These are phyloP conservation scores for Megaceryle torquata DNA, from an alignment of 2,113 vertebrate genomes.

Conservation along the genomic window DNA sequence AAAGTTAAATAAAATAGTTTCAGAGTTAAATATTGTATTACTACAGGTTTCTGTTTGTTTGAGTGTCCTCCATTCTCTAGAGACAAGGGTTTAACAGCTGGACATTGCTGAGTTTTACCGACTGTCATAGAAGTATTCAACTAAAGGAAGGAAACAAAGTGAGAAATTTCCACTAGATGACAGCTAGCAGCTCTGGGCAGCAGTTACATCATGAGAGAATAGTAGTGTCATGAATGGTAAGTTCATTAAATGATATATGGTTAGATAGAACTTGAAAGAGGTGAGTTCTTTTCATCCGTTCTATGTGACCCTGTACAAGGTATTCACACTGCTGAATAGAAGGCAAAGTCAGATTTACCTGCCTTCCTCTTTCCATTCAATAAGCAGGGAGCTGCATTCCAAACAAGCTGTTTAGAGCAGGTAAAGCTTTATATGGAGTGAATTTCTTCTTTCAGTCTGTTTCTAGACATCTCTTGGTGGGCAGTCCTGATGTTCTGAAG, in stretches of 20 bases:
- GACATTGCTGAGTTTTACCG: neutral
- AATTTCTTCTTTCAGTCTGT: neutral
- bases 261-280: neutral
- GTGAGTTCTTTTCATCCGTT: neutral
- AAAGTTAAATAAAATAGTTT: neutral
- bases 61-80: neutral
- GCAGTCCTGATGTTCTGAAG: neutral
- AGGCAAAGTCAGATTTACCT: neutral
- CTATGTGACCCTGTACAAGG: neutral
- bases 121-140: neutral
- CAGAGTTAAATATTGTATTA: neutral
- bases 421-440: neutral
- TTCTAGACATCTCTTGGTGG: neutral
- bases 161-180: neutral
- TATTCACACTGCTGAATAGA: neutral
- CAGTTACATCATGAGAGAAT: neutral
- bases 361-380: neutral
- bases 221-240: neutral
- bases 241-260: neutral
- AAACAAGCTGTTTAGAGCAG: neutral
- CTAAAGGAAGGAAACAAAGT: neutral
- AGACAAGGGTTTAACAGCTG: neutral
- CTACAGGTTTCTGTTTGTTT: neutral
- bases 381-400: neutral
- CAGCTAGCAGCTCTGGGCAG: neutral